Base-by-base conservation (phyloP, 2,888 invertebrate species). In the Drosophila leonis region DNA sequence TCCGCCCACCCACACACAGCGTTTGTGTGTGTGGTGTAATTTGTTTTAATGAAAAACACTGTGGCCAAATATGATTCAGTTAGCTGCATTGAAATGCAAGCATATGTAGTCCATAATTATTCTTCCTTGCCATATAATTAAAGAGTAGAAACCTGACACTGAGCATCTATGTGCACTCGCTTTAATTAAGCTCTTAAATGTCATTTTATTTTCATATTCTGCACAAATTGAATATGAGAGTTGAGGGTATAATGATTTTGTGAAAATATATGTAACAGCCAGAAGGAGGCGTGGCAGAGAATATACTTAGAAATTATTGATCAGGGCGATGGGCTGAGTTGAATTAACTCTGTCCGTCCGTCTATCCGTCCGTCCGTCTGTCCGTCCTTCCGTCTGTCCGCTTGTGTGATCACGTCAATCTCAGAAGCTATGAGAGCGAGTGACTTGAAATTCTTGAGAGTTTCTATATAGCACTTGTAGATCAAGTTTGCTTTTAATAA, bases 31-130 rank as follows among this genome's bases (percentile, higher is more conserved):
- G 13, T 9, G 12, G 24, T 31, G 33, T 35, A 48, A 37, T 52
- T 35, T 39, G 33, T 27, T 57, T 55, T 35, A 49, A 76, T 55
- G 33, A 35, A 12, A 44, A 70, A 59, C 48, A 7, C 10, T 37
- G 31, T 54, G 29, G 35, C 9, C 7, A 24, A n/a, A 15, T 9
- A 12, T 24, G 35, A 65, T 29, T 29, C 35, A 29, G 27, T 13
- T n/a, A 15, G 6, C 42, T 15, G 29, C 24, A 56, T 31, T 24
- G 15, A 31, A 44, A 46, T 46, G 31, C 6, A 33, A 69, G n/a
- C 44, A 31, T 24, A 51, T 46, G 54, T 18, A 55, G 18, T 13
- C 39, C 29, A 24, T 4, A 49, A 49, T 49, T 49, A 31, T 33
- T 31, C 35, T 8, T 15, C 1, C 35, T 15, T 52, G 51, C 49